phyloP scores from a whole-genome alignment of 2,113 vertebrate genomes.

The Bombycilla garrulus region DNA sequence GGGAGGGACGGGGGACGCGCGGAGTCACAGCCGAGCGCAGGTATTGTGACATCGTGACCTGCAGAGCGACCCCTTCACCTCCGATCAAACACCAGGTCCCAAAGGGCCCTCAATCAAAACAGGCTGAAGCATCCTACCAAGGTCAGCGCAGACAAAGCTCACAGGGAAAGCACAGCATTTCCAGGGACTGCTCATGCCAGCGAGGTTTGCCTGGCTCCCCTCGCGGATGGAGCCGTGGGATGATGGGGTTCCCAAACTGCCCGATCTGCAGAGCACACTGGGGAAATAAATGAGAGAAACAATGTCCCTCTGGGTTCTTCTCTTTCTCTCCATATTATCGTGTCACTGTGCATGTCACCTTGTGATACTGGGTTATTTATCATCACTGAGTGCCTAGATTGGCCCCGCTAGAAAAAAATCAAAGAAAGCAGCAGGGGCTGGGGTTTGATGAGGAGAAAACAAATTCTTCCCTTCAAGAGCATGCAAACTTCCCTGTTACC shows the following conservation, averaged over 20 bases:
- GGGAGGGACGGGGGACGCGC: fast-evolving
- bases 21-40: fast-evolving
- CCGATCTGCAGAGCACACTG: not conserved
- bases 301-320: conserved; percentile 5
- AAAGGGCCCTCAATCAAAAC: not conserved
- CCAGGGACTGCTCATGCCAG: not conserved
- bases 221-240: not conserved
- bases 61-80: not conserved
- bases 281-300: not conserved
- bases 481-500: not conserved
- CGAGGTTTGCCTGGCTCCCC: not conserved
- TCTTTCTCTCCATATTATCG: conserved; percentile 9
- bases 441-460: conserved; percentile 36
- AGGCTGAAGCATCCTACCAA: not conserved
- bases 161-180: not conserved
- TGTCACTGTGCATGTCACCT: conserved; percentile 45
- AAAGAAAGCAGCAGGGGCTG: conserved; percentile 49
- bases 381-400: conserved; percentile 43
- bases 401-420: conserved; percentile 44
- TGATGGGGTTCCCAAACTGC: not conserved
- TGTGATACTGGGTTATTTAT: conserved; percentile 52
- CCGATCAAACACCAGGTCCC: not conserved
- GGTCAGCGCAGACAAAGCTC: not conserved
- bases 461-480: conserved; percentile 5
- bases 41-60: not conserved